phyloP scores from a whole-genome alignment of 2,888 invertebrate species.

The Epistrophella euchroma region DNA sequence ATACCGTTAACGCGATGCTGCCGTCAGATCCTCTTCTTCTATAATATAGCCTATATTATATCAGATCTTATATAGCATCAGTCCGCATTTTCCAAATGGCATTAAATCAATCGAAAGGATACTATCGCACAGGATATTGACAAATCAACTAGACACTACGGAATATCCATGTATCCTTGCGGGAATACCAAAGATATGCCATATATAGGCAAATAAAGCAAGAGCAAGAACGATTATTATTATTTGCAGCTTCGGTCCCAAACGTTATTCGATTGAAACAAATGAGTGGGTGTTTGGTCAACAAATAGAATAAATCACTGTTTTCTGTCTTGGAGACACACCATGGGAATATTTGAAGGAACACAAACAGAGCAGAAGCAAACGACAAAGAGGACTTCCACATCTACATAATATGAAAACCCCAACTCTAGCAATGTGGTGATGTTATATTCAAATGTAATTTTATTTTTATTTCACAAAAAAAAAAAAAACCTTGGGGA shows the following conservation, averaged over 20 bases:
- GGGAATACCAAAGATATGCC: slow-evolving; percentile 15
- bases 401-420: slow-evolving; percentile 11
- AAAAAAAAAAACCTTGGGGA: slow-evolving; percentile 21
- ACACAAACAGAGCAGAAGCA: slow-evolving; percentile 11
- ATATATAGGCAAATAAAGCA: slow-evolving; percentile 13
- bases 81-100: slow-evolving; percentile 59
- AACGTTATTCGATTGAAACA: slow-evolving; percentile 74
- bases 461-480: slow-evolving; percentile 27
- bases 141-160: slow-evolving; percentile 73
- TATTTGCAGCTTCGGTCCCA: slow-evolving; percentile 61
- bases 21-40: slow-evolving; percentile 35
- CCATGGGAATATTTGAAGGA: slow-evolving; percentile 12
- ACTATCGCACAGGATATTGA: slow-evolving; percentile 72
- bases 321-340: slow-evolving; percentile 46
- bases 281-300: slow-evolving; percentile 74
- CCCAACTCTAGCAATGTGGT: slow-evolving; percentile 17
- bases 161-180: slow-evolving; percentile 21
- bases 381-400: slow-evolving; percentile 10
- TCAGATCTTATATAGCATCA: slow-evolving; percentile 21
- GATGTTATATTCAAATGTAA: slow-evolving; percentile 60
- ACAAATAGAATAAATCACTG: slow-evolving; percentile 71
- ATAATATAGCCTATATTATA: slow-evolving; percentile 4
- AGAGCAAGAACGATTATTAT: slow-evolving; percentile 46
- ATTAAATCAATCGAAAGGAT: slow-evolving; percentile 71
- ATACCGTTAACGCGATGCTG: slow-evolving; percentile 28